These are phyloP conservation scores for Galerucella nymphaeae DNA, from an alignment of 2,888 invertebrate species.

Conservation along the genomic window DNA sequence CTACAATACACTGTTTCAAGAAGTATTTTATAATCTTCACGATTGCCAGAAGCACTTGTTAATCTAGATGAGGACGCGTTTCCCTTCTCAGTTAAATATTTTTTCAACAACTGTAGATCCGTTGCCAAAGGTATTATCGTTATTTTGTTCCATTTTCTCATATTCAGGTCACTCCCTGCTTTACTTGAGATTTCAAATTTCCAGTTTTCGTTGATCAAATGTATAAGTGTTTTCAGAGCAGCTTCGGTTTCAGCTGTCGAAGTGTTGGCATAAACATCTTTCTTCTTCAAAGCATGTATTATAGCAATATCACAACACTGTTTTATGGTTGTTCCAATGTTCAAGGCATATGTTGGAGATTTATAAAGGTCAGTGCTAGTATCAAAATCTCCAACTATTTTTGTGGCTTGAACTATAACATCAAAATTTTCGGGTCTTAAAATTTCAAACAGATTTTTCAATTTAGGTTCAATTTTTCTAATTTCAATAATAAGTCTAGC, in stretches of 20 bases:
- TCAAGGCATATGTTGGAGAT: slow-evolving; percentile 39
- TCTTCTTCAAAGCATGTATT: slow-evolving; percentile 41
- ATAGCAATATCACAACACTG: slow-evolving; percentile 48
- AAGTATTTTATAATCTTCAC: slow-evolving; percentile 31
- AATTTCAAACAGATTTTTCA: slow-evolving; percentile 29
- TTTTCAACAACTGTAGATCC: slow-evolving; percentile 45
- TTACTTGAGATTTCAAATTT: slow-evolving; percentile 41
- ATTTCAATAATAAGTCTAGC: slow-evolving; percentile 37
- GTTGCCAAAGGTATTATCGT: slow-evolving; percentile 22
- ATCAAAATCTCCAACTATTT: slow-evolving; percentile 45
- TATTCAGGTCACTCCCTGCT: slow-evolving; percentile 19
- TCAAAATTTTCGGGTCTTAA: slow-evolving; percentile 38
- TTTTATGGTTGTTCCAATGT: slow-evolving; percentile 41
- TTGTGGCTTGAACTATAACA: slow-evolving; percentile 29
- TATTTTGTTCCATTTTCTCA: slow-evolving; percentile 27
- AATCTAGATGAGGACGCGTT: slow-evolving; percentile 7
- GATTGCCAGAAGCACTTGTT: background rate
- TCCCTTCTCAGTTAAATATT: slow-evolving; percentile 30
- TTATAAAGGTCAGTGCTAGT: slow-evolving; percentile 42
- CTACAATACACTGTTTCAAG: slow-evolving; percentile 39
- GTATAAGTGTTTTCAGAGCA: slow-evolving; percentile 46
- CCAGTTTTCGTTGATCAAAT: slow-evolving; percentile 43
- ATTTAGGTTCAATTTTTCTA: slow-evolving; percentile 32
- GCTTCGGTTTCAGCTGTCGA: slow-evolving; percentile 42
- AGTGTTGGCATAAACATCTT: slow-evolving; percentile 27